Base-by-base conservation (phyloP, 2,797 vertebrate species). In the Pelochelys cantorii region DNA sequence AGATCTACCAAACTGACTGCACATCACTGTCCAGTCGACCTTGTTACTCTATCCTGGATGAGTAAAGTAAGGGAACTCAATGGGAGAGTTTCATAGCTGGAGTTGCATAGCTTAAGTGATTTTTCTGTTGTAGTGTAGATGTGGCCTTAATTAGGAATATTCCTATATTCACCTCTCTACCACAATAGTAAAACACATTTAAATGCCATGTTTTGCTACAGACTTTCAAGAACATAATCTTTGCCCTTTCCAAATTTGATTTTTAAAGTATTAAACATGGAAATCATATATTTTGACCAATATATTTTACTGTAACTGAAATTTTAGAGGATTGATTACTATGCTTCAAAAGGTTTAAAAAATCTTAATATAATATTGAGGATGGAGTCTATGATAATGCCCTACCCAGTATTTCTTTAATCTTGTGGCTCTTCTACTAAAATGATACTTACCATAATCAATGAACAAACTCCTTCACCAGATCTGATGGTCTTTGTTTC, bases 391-490 rank as follows among this genome's bases (percentile, higher is more conserved):
- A 68, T 25, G 95, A 85, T 85, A 91, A 84, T 54, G 7, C 17
- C 13, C n/a, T 90, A 65, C 2, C 34, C 82, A 91, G 53, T 91
- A 81, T 77, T 81, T 78, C 83, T 91, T 48, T 87, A 94, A 93
- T 74, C 71, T 92, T 95, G 68, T 62, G 27, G 77, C 95, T 59
- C 90, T 68, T 93, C 65, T 27, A 84, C 95, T 94, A 93, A 95
- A 82, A 91, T 92, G 93, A 25, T 79, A 94, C 20, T 83, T 62
- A n/a, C 95, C 90, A 92, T 27, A 91, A 95, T 92, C 89, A 97
- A 94, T 82, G 86, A 92, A 87, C 15, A 95, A 86, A 84, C 48
- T 87, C 11, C 20, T 92, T 83, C 95, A 56, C 79, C 87, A 90
- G 75, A 94, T 92, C 90, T 82, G 83, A 94, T 86, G 37, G n/a